phyloP scores from a whole-genome alignment of 92 coral and sea anemone species.

The Epizoanthus stellaris region DNA sequence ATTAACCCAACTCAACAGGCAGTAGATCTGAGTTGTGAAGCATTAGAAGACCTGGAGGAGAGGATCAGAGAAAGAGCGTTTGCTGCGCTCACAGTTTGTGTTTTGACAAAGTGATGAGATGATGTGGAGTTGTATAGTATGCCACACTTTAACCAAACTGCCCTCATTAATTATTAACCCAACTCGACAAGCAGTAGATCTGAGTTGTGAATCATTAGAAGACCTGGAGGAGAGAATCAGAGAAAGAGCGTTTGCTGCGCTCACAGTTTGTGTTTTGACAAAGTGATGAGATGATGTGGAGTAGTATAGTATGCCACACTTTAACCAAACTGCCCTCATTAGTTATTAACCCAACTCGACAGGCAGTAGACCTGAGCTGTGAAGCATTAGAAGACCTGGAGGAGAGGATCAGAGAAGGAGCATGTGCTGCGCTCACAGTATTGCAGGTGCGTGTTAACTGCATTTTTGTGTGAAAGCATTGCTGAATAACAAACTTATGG shows the following conservation, averaged over 20 bases:
- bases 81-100: slow-evolving; percentile 71
- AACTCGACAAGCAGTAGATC: slow-evolving; percentile 74
- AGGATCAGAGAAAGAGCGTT: slow-evolving; percentile 85
- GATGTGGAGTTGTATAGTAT: background rate
- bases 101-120: no score
- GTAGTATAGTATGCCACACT: background rate
- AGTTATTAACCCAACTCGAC: background rate
- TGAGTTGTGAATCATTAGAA: slow-evolving; percentile 88
- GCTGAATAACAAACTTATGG: no score
- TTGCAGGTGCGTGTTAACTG: slow-evolving; percentile 68
- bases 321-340: background rate
- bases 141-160: background rate
- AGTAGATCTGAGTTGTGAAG: slow-evolving; percentile 81
- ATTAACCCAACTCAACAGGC: slow-evolving; percentile 58
- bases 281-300: no score
- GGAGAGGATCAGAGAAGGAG: slow-evolving; percentile 84
- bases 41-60: slow-evolving; percentile 91
- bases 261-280: slow-evolving; percentile 54
- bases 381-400: slow-evolving; percentile 94
- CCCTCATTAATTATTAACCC: background rate
- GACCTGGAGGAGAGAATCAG: slow-evolving; percentile 86
- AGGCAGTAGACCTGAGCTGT: slow-evolving; percentile 87
- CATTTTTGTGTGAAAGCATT: no score
- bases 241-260: slow-evolving; percentile 83
- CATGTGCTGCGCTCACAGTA: slow-evolving; percentile 82